A percentile compares a stretch with the other conserved stretches of the same genome.
Conservation (phyloP, 2,797 vertebrate genomes). For the Rhinichthys osculus region DNA sequence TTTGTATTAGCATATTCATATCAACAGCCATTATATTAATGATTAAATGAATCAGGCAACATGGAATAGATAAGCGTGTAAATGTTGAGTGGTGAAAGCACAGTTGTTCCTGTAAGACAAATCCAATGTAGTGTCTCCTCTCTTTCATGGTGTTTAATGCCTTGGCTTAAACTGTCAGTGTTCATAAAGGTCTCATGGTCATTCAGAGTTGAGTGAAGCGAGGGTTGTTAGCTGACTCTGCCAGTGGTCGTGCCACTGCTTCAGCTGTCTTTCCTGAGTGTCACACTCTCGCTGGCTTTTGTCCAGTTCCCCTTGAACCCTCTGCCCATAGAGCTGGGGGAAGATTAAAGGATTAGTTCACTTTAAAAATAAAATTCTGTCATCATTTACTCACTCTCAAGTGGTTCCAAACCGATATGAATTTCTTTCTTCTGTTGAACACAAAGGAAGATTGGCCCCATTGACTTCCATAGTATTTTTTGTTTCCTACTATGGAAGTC, state of each 20-base stretch:
- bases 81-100: neutral
- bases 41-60: neutral
- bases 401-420: neutral
- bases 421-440: neutral
- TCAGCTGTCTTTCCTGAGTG: slow-evolving; percentile 64
- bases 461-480: too few species aligned
- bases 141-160: neutral
- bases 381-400: neutral
- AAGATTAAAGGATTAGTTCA: slow-evolving; percentile 27
- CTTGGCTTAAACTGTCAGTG: slow-evolving; percentile 4
- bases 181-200: slow-evolving; percentile 53
- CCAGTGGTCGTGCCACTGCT: slow-evolving; percentile 77
- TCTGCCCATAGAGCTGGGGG: slow-evolving; percentile 73
- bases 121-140: neutral
- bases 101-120: neutral
- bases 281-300: slow-evolving; percentile 66
- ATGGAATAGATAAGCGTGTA: neutral
- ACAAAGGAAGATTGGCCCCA: neutral
- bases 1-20: neutral
- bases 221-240: slow-evolving; percentile 62
- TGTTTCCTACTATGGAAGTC: too few species aligned
- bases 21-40: neutral
- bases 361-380: neutral
- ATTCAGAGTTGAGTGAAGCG: slow-evolving; percentile 56
- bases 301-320: slow-evolving; percentile 62